Percentiles rank a stretch among this genome's conserved stretches.
These are phyloP conservation scores for Ryuthela nishihirai DNA, from an alignment of 2,888 invertebrate genomes.

Conservation along the genomic window DNA sequence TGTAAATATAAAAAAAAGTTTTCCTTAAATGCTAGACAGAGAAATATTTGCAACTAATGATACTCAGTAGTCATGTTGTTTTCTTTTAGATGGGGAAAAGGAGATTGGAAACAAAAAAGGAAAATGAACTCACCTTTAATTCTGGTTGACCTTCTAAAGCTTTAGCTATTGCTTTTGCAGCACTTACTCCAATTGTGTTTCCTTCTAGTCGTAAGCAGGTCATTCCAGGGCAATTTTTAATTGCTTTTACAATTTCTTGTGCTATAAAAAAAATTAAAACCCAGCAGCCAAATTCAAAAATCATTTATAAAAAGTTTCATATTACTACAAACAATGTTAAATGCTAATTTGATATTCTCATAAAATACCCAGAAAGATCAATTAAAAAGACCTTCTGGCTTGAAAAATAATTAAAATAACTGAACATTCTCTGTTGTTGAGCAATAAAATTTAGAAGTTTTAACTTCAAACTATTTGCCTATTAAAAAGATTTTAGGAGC, in stretches of 20 bases:
- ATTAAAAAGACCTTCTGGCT: too few species aligned
- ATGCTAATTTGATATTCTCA: neutral
- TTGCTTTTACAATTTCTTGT: constrained; percentile 68
- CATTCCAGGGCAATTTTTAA: constrained; percentile 65
- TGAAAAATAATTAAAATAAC: too few species aligned
- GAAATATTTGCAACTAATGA: too few species aligned
- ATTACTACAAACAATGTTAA: neutral
- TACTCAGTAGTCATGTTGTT: too few species aligned
- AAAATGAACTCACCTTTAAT: constrained; percentile 52
- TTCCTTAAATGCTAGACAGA: neutral
- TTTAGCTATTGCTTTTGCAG: constrained; percentile 77
- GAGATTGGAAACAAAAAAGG: neutral
- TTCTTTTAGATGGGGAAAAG: neutral
- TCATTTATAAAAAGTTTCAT: constrained; percentile 3
- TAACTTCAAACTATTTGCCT: too few species aligned
- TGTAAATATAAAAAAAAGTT: too few species aligned
- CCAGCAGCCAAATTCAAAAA: neutral
- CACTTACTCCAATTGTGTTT: constrained; percentile 87
- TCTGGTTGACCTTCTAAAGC: constrained; percentile 73
- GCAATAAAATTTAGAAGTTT: too few species aligned
- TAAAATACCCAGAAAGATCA: neutral
- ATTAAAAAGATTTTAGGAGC: too few species aligned
- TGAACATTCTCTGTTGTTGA: too few species aligned
- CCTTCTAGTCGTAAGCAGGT: constrained; percentile 79
- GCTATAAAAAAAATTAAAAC: constrained; percentile 55